These are phyloP conservation scores for Ctenodactylus gundi DNA, from an alignment of 2,113 vertebrate species.

Conservation along the genomic window DNA sequence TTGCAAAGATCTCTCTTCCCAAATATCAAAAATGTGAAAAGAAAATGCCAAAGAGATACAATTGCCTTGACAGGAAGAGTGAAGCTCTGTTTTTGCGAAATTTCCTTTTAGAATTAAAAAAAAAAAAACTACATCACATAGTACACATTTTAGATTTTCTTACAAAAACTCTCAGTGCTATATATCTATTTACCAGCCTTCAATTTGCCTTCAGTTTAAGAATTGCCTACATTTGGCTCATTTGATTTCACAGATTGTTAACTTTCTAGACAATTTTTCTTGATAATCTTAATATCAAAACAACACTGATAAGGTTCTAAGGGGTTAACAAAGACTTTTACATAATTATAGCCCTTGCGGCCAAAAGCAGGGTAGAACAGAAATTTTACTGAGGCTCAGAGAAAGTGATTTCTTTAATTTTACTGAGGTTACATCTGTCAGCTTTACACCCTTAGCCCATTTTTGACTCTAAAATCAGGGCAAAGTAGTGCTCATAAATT, in stretches of 20 bases:
- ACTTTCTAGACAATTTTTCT: background rate
- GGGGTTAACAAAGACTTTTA: background rate
- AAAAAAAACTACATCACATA: too few relatives aligned
- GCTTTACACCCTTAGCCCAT: background rate
- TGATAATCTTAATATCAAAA: background rate
- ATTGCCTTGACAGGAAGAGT: background rate
- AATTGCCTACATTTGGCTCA: background rate
- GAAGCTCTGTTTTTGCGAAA: background rate
- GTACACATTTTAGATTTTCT: background rate
- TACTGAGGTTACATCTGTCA: constrained; percentile 44
- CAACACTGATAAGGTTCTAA: background rate
- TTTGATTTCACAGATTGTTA: background rate
- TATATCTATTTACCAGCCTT: background rate
- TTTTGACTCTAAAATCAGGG: background rate
- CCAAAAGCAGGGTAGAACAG: background rate
- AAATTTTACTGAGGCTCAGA: background rate
- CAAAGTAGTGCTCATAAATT: background rate
- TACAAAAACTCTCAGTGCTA: background rate
- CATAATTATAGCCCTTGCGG: background rate
- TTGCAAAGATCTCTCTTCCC: background rate
- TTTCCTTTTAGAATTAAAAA: background rate
- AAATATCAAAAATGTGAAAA: background rate
- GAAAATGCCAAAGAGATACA: background rate
- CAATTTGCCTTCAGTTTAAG: background rate
- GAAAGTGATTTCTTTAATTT: constrained; percentile 51